Evolutionary conservation across 2,797 vertebrate species (phyloP), one percentile per base, ranked within the genome.

Genomic region (Arvicola amphibius): DNA sequence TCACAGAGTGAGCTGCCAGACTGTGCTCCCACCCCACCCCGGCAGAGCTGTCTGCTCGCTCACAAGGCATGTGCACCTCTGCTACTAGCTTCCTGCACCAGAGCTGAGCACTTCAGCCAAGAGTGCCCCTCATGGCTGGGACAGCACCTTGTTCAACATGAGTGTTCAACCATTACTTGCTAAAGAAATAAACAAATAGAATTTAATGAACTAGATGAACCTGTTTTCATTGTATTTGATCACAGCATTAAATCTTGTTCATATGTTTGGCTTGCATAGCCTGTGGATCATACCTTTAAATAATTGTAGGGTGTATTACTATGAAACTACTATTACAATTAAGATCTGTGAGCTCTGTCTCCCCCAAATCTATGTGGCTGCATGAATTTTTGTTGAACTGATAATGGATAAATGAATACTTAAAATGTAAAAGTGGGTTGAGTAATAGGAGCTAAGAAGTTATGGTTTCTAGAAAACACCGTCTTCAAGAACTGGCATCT

Each of bases 151-250:
- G 81, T 63, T 83, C 73, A 65, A 14, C 86, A 37, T 67, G 88
- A n/a, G 11, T 88, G 29, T 46, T 90, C 92, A 81, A 81, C 43
- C 77, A 76, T 13, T 65, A 40, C 71, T 78, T 91, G 21, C 2
- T 9, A 25, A 67, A 92, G 46, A 16, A 89, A 94, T n/a, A 16
- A 80, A 88, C 10, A 4, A 46, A 90, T 3, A 88, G 77, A 96
- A 86, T 65, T 83, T 88, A 92, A 94, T 83, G 63, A 97, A 92
- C 96, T 79, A 78, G 85, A 88, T 92, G 34, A 96, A 93, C 81
- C 88, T 93, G 95, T 94, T 94, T 90, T 32, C 84, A 25, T 92
- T 93, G 46, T 37, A 80, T 76, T 88, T 65, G 67, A 94, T 96
- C 51, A 53, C 63, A 81, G 89, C 91, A 95, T 87, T 88, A 92